Conservation (phyloP, 1,140 invertebrate genomes). For the Macrocentrus cingulum region DNA sequence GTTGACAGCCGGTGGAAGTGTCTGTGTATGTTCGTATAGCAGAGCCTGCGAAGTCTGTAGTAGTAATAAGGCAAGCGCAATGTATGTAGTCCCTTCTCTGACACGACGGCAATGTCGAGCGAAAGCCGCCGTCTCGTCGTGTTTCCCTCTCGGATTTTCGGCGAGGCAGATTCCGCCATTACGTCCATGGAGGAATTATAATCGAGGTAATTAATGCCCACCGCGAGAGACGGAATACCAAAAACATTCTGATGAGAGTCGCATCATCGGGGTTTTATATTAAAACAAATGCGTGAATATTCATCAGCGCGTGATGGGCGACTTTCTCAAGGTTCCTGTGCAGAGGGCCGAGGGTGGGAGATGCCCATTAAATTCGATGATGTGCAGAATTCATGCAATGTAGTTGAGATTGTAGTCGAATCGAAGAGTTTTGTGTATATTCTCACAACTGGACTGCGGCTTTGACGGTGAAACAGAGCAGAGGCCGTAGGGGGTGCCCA, state of each 20-base stretch:
- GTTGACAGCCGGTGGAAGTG: conserved; percentile 43
- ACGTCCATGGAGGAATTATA: too few relatives aligned
- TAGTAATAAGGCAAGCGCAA: conserved; percentile 36
- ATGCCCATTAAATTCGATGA: conserved; percentile 4
- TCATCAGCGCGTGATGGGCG: neutral
- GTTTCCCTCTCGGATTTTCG: conserved; percentile 1
- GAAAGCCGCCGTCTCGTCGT: neutral
- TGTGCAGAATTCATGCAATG: neutral
- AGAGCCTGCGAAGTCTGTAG: neutral
- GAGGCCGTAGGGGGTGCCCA: conserved; percentile 19
- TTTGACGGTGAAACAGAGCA: conserved; percentile 24
- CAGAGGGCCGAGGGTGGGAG: neutral
- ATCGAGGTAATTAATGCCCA: conserved; percentile 12
- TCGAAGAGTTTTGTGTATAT: neutral
- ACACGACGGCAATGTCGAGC: conserved; percentile 15
- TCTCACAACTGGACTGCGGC: neutral
- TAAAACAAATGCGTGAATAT: neutral
- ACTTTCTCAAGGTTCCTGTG: neutral
- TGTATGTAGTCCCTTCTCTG: neutral
- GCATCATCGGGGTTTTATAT: neutral
- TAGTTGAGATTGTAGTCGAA: neutral
- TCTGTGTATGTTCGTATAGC: neutral
- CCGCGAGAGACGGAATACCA: neutral
- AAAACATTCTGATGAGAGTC: neutral
- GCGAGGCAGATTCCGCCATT: neutral